These are phyloP conservation scores for Muschampia plurimacula DNA, from an alignment of 2,888 invertebrate genomes.

Conservation along the genomic window DNA sequence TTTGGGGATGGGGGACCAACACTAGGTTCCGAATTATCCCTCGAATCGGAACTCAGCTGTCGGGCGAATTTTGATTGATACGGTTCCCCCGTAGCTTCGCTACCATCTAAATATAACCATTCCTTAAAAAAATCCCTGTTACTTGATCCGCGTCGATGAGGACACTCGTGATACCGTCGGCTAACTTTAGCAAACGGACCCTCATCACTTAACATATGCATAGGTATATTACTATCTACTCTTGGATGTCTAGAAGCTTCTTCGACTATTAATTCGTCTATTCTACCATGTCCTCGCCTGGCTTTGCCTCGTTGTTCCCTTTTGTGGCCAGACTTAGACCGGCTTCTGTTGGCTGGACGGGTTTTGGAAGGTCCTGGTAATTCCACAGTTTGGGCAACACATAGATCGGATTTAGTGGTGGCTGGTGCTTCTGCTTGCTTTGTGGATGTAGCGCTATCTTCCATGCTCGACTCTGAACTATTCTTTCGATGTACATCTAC, in stretches of 20 bases:
- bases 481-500: slow-evolving; percentile 97
- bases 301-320: slow-evolving; percentile 64
- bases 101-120: slow-evolving; percentile 76
- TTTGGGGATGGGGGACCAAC: slow-evolving; percentile 80
- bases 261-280: slow-evolving; percentile 74
- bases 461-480: slow-evolving; percentile 94
- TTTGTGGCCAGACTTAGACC: slow-evolving; percentile 68
- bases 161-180: slow-evolving; percentile 73
- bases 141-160: slow-evolving; percentile 68
- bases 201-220: slow-evolving; percentile 75
- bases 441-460: slow-evolving; percentile 84
- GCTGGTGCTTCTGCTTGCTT: slow-evolving; percentile 71
- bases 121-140: slow-evolving; percentile 79
- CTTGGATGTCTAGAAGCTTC: slow-evolving; percentile 64
- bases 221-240: slow-evolving; percentile 64
- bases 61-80: slow-evolving; percentile 83
- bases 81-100: slow-evolving; percentile 74
- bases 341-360: slow-evolving; percentile 64
- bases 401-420: slow-evolving; percentile 72
- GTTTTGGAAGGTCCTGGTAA: slow-evolving; percentile 65
- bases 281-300: slow-evolving; percentile 67
- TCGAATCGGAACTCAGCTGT: slow-evolving; percentile 83
- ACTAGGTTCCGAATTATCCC: slow-evolving; percentile 80
- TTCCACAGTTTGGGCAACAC: slow-evolving; percentile 64
- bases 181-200: slow-evolving; percentile 80